Evolutionary conservation across 2,113 vertebrate genomes (phyloP), one percentile per base, ranked within the genome.

Genomic region (Podarcis raffonei): DNA sequence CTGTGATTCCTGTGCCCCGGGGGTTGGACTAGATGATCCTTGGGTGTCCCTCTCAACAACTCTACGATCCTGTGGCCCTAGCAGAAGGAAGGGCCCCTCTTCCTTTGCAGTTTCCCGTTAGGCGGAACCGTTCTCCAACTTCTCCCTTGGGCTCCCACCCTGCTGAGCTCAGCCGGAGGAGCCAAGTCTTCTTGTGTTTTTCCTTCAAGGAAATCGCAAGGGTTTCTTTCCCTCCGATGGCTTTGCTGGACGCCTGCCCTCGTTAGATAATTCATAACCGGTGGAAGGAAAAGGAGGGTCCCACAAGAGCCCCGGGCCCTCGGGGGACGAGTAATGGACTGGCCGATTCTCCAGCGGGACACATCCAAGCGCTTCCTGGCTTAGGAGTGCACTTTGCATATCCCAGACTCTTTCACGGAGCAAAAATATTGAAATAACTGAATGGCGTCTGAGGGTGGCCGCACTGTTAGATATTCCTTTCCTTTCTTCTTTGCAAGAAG

Each of bases 221-320:
- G 22, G 22, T 85, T 37, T 85, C 53, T 75, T 86, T 15, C 59
- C 8, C 75, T 37, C 1, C 42, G 8, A 32, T 79, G 37, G 27
- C 37, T 48, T 68, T 48, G 27, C n/a, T 79, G 75, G 85, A 79
- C 11, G 27, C 25, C 30, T 79, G 62, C 85, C 85, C 75, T 78
- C 20, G 20, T 30, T 37, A 7, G 85, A 68, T 79, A 48, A 79
- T 39, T 32, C 59, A 79, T 37, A 77, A 16, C 32, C 1, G 27
- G 62, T 30, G 32, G n/a, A 62, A 74, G 83, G 71, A 59, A 85
- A 53, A 32, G 25, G 71, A 32, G 59, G 16, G 1, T 18, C 83
- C 68, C 83, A 15, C 3, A n/a, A 57, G 68, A 53, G 48, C 23
- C 15, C 25, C 2, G 2, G 32, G 25, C 4, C 12, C 72, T 39